A percentile compares a stretch with the other conserved stretches of the same genome.
These are phyloP conservation scores for Samia ricini DNA, from an alignment of 1,140 invertebrate genomes.

Conservation along the genomic window DNA sequence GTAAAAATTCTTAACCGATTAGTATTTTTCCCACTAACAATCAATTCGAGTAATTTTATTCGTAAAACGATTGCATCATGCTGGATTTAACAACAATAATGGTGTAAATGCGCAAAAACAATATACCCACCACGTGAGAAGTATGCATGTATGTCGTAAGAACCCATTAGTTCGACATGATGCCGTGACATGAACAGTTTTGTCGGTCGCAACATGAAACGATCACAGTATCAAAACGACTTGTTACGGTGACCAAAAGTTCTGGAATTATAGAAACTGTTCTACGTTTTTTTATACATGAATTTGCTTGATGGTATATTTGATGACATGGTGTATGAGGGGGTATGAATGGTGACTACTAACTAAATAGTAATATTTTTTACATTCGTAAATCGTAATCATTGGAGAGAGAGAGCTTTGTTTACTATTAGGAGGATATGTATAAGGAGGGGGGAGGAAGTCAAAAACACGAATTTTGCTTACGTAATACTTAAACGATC, in stretches of 20 bases:
- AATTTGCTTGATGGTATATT: no score
- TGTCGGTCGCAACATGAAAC: slow-evolving; percentile 4
- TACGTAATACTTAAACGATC: no score
- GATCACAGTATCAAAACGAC: background rate
- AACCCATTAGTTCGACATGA: slow-evolving; percentile 2
- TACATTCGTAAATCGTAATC: no score
- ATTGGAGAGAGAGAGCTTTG: no score
- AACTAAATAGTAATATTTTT: no score
- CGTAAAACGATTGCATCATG: background rate
- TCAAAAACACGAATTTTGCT: no score
- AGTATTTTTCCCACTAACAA: background rate
- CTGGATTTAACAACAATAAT: background rate
- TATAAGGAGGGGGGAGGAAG: no score
- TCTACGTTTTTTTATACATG: no score
- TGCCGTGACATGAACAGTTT: background rate
- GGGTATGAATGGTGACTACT: no score
- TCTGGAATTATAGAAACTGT: background rate
- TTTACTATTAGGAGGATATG: no score
- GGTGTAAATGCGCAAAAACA: background rate
- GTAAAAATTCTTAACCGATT: no score
- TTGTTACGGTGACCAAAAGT: slow-evolving; percentile 4
- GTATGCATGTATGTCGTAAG: background rate
- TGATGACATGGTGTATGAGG: no score
- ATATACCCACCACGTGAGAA: background rate
- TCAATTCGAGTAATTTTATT: background rate